phyloP scores from a whole-genome alignment of 2,797 vertebrate genomes.

The Allobates femoralis region DNA sequence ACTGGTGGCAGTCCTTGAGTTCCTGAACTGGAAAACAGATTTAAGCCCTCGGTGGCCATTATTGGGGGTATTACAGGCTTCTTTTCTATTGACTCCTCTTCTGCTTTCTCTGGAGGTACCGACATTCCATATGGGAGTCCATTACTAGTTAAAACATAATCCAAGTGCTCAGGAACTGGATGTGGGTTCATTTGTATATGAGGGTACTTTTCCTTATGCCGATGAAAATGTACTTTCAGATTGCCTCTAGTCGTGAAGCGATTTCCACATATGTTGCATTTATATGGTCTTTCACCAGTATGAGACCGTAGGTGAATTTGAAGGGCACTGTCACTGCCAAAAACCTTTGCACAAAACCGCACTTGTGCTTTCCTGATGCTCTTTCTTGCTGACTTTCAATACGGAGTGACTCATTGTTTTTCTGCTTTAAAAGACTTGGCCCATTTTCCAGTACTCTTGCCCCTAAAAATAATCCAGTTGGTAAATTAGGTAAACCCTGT shows the following conservation, averaged over 20 bases:
- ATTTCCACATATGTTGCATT: constrained; percentile 91
- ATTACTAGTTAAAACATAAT: constrained; percentile 73
- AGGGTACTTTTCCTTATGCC: constrained; percentile 89
- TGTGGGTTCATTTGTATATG: constrained; percentile 90
- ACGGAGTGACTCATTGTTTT: constrained; percentile 68
- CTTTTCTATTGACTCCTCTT: constrained; percentile 67
- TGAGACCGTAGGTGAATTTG: constrained; percentile 93
- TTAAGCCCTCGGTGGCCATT: constrained; percentile 72
- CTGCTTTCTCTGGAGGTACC: constrained; percentile 71
- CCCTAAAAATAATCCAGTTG: constrained; percentile 82
- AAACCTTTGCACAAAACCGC: constrained; percentile 90
- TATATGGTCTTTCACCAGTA: constrained; percentile 90
- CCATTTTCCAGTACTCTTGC: constrained; percentile 72
- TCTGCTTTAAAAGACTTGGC: constrained; percentile 72
- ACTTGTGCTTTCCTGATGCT: constrained; percentile 78
- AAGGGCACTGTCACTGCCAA: constrained; percentile 88
- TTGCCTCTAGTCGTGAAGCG: constrained; percentile 92
- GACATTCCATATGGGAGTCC: constrained; percentile 76
- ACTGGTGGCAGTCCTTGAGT: constrained; percentile 70
- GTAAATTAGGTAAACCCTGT: constrained; percentile 66
- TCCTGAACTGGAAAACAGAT: constrained; percentile 66
- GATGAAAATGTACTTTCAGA: constrained; percentile 91
- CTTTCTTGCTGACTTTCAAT: constrained; percentile 71
- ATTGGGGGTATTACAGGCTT: constrained; percentile 71
- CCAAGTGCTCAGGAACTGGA: constrained; percentile 86